Base-by-base conservation (phyloP, 2,113 vertebrate species). In the Siniperca chuatsi region DNA sequence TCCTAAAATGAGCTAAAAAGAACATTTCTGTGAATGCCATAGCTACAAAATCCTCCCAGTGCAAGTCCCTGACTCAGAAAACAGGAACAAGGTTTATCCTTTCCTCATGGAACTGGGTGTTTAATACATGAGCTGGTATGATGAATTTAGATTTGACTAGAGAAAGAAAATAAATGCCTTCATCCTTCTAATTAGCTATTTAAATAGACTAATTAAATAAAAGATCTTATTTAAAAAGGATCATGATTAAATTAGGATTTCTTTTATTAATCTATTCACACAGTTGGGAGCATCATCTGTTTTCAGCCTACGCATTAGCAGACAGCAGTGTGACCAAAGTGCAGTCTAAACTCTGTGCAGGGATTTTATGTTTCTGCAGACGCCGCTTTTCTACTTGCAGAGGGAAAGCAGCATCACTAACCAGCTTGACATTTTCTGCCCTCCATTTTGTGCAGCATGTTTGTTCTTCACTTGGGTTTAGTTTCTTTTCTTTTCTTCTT, bases 401-500 rank as follows among this genome's bases (percentile, higher is more conserved):
- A 7, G 42, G 8, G 15, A 55, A 35, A 13, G n/a, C 29, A 73
- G 82, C 75, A 9, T 60, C 61, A n/a, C 67, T 73, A 84, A 78
- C 68, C 61, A 52, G 82, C 68, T 20, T 79, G 82, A 79, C 69
- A 67, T 79, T 67, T 67, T 7, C 44, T 66, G 76, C 29, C 76
- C 82, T 61, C n/a, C 62, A 75, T 79, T 84, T 44, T 66, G 10
- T 52, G n/a, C 20, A 74, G 61, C 62, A 23, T 29, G 33, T 68
- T 79, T 74, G 52, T 52, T 74, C 62, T 79, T 37, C n/a, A 4
- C 40, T 78, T 8, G 3, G 48, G 1, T 54, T 55, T 71, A 18
- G 2, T 48, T 29, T 35, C 8, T 70, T 42, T 35, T 18, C 12
- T 15, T 60, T 48, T 20, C 44, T 23, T 16, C 46, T 21, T 67